Percentiles rank a stretch among this genome's conserved stretches.
Conservation (phyloP, 1,140 invertebrate genomes). For the Heterodera carotae region DNA sequence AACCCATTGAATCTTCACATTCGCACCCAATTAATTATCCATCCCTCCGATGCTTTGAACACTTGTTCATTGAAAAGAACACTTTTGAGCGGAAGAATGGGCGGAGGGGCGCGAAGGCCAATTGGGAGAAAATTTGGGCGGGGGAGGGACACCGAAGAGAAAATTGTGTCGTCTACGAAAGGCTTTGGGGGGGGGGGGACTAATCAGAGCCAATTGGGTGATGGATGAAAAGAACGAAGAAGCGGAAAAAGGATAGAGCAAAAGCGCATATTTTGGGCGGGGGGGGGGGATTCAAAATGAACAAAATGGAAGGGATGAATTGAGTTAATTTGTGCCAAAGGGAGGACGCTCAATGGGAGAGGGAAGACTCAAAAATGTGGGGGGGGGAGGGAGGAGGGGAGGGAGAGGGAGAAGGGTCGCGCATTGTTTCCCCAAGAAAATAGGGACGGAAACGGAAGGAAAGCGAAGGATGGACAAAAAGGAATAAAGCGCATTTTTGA, state of each 20-base stretch:
- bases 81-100: background rate
- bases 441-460: background rate
- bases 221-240: background rate
- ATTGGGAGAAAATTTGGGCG: background rate
- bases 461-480: background rate
- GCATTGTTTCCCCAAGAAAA: background rate
- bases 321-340: background rate
- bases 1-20: too few relatives aligned
- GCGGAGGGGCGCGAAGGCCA: background rate
- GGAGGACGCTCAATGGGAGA: too few relatives aligned
- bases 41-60: background rate
- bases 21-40: constrained; percentile 14
- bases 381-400: too few relatives aligned
- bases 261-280: too few relatives aligned
- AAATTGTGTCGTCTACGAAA: background rate
- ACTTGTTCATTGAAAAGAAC: background rate
- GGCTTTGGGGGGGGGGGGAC: background rate
- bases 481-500: too few relatives aligned
- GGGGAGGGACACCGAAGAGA: background rate
- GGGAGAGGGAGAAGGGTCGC: background rate
- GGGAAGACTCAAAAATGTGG: too few relatives aligned
- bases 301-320: background rate
- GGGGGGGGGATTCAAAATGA: background rate
- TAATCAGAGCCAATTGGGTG: constrained; percentile 15
- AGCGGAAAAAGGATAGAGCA: background rate